Evolutionary conservation across 2,888 invertebrate genomes (phyloP), one percentile per base, ranked within the genome.

Genomic region (Epiblema foenella): DNA sequence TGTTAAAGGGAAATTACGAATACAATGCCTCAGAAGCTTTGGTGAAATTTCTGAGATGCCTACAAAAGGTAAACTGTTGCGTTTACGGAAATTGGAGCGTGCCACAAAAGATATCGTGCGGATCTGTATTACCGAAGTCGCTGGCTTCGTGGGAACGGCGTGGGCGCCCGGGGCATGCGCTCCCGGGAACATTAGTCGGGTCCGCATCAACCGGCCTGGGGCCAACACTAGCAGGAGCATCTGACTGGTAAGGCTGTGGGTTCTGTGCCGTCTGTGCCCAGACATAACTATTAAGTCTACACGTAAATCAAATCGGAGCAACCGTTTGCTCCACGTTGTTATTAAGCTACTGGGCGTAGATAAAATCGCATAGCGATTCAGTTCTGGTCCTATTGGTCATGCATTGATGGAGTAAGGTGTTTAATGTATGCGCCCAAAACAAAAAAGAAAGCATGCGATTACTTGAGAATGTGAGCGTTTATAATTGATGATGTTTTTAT

Each of bases 91-190:
- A 67, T 69, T 54, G 64, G 64, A 37, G 57, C 33, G 56, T 56
- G 29, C 60, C 58, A 71, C 71, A 71, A 71, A 71, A 51, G 71
- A 67, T 57, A 67, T 67, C 71, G 66, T 71, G 71, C 54, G 57
- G 70, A 54, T 68, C 54, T 64, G 33, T 68, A 62, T 56, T 56
- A 77, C 78, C 77, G 74, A 78, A 68, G 70, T 73, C 71, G 74
- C 72, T 29, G 66, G 77, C 79, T 75, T 77, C 84, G 83, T 85
- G 85, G 82, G 85, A 86, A 85, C 81, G 81, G 80, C 77, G 77
- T 75, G 76, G 78, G 64, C 76, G 74, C 75, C 78, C 57, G 77
- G 75, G 78, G 83, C 85, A 87, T 86, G 87, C 0, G 33, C 80
- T 74, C 81, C 73, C 68, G 79, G 79, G 81, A 79, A 84, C 81